Evolutionary conservation across 2,113 vertebrate species (phyloP), one percentile per base, ranked within the genome.

Genomic region (Pardalotus punctatus): DNA sequence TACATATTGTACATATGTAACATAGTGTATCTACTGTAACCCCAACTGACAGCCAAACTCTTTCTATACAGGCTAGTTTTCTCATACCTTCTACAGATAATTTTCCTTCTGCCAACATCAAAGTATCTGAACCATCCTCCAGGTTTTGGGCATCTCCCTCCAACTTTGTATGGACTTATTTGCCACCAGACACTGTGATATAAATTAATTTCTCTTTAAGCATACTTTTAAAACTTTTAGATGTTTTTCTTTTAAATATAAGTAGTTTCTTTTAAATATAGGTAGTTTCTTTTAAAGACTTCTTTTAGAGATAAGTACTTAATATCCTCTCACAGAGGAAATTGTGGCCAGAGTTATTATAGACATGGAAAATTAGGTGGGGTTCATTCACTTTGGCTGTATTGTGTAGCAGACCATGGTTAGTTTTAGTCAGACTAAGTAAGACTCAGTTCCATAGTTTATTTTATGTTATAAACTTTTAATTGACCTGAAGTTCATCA

Each of bases 351-450:
- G 18, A 36, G 31, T 70, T 51, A 12, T 61, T 70, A 23, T 1
- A 73, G 18, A 24, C 12, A 48, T 16, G 33, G 76, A 85, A 91
- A 82, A 62, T 67, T 20, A 71, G 14, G 25, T 62, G 45, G 6
- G 1, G 9, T 64, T 93, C 4, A 8, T 66, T 60, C 13, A 45
- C 25, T 66, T 78, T 18, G 61, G 2, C 21, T 76, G 1, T 58
- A 22, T 48, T 58, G 28, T 6, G 7, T 25, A 72, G 22, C 1
- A 0, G 42, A 60, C 29, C 6, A 33, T 0, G 1, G 13, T 13
- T 64, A 35, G 4, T 72, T 36, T 64, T 67, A 42, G 10, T 43
- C 71, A 67, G 35, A 40, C 18, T 29, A 14, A 50, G 48, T 40
- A 54, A 66, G 27, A n/a, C 12, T 76, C 20, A 36, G 35, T 48